Percentiles rank a stretch among this genome's conserved stretches.
Conservation (phyloP, 2,797 vertebrate genomes). For the Amblyopsis hoosieri region DNA sequence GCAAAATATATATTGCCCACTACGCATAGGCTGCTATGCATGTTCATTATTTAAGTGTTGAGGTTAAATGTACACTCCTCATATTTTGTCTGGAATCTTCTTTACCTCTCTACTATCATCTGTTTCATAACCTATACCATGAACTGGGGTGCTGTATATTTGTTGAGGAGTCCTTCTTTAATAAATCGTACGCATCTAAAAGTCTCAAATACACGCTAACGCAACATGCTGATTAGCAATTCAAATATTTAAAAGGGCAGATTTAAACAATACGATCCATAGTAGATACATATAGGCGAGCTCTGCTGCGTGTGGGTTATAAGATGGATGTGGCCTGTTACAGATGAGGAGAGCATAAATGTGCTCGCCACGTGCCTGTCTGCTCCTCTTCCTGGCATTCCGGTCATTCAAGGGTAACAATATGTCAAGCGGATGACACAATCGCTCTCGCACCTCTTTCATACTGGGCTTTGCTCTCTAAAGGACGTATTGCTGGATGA, state of each 20-base stretch:
- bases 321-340: slow-evolving; percentile 23
- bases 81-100: no score
- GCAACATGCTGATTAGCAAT: no score
- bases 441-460: slow-evolving; percentile 3
- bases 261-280: not conserved
- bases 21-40: no score
- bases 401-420: slow-evolving; percentile 49
- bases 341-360: slow-evolving; percentile 23
- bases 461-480: not conserved
- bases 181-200: no score
- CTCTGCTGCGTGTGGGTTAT: slow-evolving; percentile 15
- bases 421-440: slow-evolving; percentile 20
- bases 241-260: not conserved
- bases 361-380: slow-evolving; percentile 48
- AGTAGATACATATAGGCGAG: slow-evolving; percentile 10
- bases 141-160: no score
- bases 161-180: no score
- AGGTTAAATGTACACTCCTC: no score
- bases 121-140: no score
- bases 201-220: no score
- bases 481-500: not conserved
- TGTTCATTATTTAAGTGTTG: no score
- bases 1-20: no score
- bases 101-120: no score
- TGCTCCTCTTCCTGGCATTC: slow-evolving; percentile 41